phyloP scores from a whole-genome alignment of 2,113 vertebrate species.

The Chloropsis cyanopogon region DNA sequence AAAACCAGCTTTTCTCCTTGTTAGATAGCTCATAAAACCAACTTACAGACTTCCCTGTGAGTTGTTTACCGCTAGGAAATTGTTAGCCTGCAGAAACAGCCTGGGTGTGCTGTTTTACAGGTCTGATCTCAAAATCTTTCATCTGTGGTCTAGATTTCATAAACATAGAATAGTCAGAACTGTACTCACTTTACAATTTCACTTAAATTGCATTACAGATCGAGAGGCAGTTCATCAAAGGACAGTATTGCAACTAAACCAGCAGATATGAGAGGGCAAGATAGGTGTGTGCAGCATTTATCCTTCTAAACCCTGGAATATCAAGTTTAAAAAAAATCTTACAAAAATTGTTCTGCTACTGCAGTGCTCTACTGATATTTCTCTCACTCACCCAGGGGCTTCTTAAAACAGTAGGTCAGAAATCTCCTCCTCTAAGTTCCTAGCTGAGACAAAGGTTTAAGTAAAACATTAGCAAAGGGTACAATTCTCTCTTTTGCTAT shows the following conservation, averaged over 20 bases:
- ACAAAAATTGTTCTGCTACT: background rate
- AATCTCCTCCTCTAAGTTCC: background rate
- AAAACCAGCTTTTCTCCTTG: background rate
- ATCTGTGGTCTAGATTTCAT: background rate
- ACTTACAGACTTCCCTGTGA: background rate
- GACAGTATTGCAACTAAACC: background rate
- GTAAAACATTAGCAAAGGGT: background rate
- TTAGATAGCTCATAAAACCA: background rate
- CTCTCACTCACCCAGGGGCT: background rate
- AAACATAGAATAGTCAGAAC: background rate
- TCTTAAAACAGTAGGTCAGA: background rate
- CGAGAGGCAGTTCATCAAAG: slow-evolving; percentile 3
- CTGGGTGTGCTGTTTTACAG: background rate
- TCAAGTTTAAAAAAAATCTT: background rate
- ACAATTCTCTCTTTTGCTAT: background rate
- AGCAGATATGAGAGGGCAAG: background rate
- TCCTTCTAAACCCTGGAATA: background rate
- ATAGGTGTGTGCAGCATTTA: background rate
- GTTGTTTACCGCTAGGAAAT: background rate
- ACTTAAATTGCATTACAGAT: background rate
- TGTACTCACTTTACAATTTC: background rate
- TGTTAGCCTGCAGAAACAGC: background rate
- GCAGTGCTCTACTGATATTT: background rate
- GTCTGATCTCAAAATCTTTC: background rate
- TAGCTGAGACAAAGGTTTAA: background rate